Conservation (phyloP, 2,113 vertebrate species). For the Gnathonemus longibarbis region DNA sequence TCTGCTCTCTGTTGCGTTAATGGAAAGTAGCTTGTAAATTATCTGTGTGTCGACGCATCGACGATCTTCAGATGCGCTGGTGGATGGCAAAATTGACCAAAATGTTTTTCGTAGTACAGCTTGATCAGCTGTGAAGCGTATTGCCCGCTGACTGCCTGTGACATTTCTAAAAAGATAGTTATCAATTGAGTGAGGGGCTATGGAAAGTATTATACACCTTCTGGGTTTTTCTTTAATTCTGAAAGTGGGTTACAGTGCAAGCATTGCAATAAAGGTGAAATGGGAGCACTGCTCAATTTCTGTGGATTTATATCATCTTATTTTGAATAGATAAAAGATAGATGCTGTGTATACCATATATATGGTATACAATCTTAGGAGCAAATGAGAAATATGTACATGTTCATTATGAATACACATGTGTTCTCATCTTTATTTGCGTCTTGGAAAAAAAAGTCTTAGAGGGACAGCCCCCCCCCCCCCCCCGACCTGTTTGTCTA, state of each 20-base stretch:
- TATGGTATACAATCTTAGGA: not conserved
- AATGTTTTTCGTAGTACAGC: not conserved
- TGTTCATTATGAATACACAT: not conserved
- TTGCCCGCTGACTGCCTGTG: constrained; percentile 36
- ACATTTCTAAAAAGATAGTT: not conserved
- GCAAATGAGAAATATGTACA: not conserved
- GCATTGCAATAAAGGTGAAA: not conserved
- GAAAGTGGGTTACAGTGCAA: not conserved
- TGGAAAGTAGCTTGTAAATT: not conserved
- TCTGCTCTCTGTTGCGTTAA: not conserved
- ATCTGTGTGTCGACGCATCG: not conserved
- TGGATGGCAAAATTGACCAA: not conserved
- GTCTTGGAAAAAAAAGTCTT: not conserved
- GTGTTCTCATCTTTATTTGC: not conserved
- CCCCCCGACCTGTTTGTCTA: not conserved
- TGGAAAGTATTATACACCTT: not conserved
- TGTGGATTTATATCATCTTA: not conserved
- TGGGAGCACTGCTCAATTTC: not conserved
- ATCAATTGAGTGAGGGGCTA: not conserved
- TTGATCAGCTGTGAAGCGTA: constrained; percentile 32
- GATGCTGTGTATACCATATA: not conserved
- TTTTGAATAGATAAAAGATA: not conserved
- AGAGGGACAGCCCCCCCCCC: not conserved
- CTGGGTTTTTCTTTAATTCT: not conserved
- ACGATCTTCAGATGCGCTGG: not conserved